Base-by-base conservation (phyloP, 2,888 invertebrate species). In the Melinaea menophilus region DNA sequence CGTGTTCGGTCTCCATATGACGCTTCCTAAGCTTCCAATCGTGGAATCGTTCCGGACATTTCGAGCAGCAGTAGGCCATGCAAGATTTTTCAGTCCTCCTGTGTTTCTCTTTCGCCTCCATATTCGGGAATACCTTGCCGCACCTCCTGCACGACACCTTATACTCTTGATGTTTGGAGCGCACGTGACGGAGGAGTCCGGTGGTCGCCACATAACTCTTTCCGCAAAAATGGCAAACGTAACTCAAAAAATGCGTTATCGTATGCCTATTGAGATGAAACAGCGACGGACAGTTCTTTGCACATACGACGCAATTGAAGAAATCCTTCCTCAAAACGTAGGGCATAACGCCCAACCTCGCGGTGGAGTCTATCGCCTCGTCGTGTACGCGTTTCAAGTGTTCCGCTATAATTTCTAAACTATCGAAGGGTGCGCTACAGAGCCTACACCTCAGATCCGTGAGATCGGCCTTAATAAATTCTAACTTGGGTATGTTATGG, bases 151-250 rank as follows among this genome's bases (percentile, higher is more conserved):
- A 90, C 0, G 77, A 72, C 0, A 84, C 86, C 65, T 87, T 78
- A 69, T 89, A 88, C 12, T 80, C 79, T 62, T 88, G 85, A 55
- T 89, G 89, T 62, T 87, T 88, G 0, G 85, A 80, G 2, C 88
- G 65, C 0, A 88, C 81, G 63, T 89, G 89, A 0, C 84, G 72
- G 0, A 88, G 57, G 0, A 89, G 64, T 0, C 88, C 88, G 0
- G 88, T 86, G 0, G 85, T 83, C 0, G 88, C 87, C 0, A 88
- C 80, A 61, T 88, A 89, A 31, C 88, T 86, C 65, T 80, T 84
- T 0, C 89, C 90, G 68, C 90, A 90, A 0, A 84, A 85, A 55
- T 89, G 85, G 61, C 90, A 90, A 0, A 88, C 87, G 69, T 85
- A 88, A 55, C 82, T 85, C 4, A 86, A 63, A 57, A 89, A 90